These are phyloP conservation scores for zebrafish (Danio rerio) DNA, from an alignment of 2,113 vertebrate genomes.

Conservation along the genomic window DNA sequence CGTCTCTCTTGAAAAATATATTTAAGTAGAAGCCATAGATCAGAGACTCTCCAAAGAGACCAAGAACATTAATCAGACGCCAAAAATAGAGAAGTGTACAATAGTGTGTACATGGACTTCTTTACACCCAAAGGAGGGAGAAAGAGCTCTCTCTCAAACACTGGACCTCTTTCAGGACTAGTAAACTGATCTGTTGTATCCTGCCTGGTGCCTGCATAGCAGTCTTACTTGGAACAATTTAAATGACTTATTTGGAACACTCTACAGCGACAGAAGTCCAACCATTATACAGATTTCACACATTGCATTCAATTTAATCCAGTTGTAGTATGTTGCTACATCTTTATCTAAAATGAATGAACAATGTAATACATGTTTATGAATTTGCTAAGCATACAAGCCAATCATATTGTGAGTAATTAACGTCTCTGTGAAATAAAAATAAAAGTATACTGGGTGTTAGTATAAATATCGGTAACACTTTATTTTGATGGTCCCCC, in stretches of 20 bases:
- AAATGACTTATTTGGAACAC: background rate
- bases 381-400: too few species aligned
- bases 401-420: too few species aligned
- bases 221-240: background rate
- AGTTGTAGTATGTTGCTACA: background rate
- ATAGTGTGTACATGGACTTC: constrained; percentile 28
- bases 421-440: too few species aligned
- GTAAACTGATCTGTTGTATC: background rate
- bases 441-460: too few species aligned
- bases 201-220: background rate
- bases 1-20: constrained; percentile 47
- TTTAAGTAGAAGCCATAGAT: constrained; percentile 51
- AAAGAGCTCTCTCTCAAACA: constrained; percentile 31
- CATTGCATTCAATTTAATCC: background rate
- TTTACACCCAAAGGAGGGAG: constrained; percentile 29
- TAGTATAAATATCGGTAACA: too few species aligned
- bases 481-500: too few species aligned
- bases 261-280: background rate
- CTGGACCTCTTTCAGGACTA: background rate
- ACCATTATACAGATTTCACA: background rate
- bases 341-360: too few species aligned
- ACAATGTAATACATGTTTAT: too few species aligned
- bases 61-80: constrained; percentile 46
- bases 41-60: constrained; percentile 41
- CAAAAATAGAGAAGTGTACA: constrained; percentile 51